A percentile compares a stretch with the other conserved stretches of the same genome.
phyloP scores from a whole-genome alignment of 2,113 vertebrate species.

The Phoenicopterus ruber region DNA sequence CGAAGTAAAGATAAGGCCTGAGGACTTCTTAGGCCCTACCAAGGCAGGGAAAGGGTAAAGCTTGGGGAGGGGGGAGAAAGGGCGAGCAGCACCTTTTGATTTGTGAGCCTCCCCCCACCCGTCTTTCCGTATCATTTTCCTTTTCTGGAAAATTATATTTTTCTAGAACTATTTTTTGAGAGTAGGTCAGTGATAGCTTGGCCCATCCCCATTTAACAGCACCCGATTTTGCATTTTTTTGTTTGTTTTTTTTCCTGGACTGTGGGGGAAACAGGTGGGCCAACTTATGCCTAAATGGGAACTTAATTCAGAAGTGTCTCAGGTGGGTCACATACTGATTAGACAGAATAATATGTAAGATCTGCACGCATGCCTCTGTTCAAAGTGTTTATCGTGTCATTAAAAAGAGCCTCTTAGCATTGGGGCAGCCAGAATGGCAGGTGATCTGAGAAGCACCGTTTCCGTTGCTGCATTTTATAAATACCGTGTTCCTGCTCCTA shows the following conservation, averaged over 20 bases:
- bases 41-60: background rate
- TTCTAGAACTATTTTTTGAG: background rate
- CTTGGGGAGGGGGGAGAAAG: background rate
- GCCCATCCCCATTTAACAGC: background rate
- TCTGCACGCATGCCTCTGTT: background rate
- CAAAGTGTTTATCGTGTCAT: background rate
- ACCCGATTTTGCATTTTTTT: background rate
- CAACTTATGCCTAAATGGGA: background rate
- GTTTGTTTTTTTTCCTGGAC: background rate
- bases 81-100: background rate
- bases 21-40: background rate
- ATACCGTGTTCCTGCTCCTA: background rate
- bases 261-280: background rate
- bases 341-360: background rate
- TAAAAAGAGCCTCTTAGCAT: background rate
- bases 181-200: background rate
- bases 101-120: background rate
- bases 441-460: conserved; percentile 15
- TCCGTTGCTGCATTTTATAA: conserved; percentile 23
- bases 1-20: background rate
- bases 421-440: background rate
- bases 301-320: background rate
- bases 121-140: background rate
- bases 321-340: background rate
- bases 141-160: background rate